A percentile compares a stretch with the other conserved stretches of the same genome.
These are phyloP conservation scores for Anastrepha ludens DNA, from an alignment of 1,140 invertebrate species.

Conservation along the genomic window DNA sequence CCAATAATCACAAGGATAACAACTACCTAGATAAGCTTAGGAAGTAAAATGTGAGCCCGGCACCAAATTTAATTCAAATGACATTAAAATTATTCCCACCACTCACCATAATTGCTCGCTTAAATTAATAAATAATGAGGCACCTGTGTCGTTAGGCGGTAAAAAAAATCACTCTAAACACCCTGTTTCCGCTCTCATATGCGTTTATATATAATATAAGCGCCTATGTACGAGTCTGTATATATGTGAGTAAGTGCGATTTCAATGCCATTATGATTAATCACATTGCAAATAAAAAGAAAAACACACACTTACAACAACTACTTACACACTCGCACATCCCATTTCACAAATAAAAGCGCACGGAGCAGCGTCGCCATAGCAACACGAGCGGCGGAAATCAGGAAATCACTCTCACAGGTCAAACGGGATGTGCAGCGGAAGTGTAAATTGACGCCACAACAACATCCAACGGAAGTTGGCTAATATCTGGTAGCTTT, in stretches of 20 bases:
- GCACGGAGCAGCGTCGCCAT: background rate
- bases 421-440: background rate
- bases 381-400: background rate
- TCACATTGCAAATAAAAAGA: conserved; percentile 13
- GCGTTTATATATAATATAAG: no score
- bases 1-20: no score
- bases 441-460: conserved; percentile 29
- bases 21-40: no score
- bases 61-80: no score
- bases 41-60: no score
- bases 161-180: background rate
- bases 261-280: conserved; percentile 29
- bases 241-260: background rate
- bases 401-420: conserved; percentile 22
- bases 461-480: conserved; percentile 39
- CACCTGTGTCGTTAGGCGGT: no score
- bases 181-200: background rate
- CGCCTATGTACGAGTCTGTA: no score
- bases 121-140: no score
- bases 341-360: background rate
- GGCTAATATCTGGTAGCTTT: background rate
- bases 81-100: no score
- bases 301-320: background rate
- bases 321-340: background rate
- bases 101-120: no score